Conservation (phyloP, 2,797 vertebrate genomes). For the Sebastes nivosus region DNA sequence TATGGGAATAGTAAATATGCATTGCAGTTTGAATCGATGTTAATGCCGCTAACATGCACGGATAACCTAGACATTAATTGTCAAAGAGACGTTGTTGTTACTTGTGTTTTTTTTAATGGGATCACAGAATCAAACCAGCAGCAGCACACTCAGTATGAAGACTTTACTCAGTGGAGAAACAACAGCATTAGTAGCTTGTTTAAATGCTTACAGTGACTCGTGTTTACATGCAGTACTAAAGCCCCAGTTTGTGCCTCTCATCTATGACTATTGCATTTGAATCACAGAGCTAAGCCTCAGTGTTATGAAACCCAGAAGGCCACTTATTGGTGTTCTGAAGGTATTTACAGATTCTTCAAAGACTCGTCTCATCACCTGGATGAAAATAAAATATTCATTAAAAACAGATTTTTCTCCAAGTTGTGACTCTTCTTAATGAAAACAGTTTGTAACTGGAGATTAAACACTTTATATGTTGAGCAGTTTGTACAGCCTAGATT, state of each 20-base stretch:
- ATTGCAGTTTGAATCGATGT: background rate
- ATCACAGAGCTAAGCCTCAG: background rate
- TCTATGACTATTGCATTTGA: background rate
- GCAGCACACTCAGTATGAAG: background rate
- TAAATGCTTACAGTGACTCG: background rate
- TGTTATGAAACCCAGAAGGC: background rate
- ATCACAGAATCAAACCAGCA: slow-evolving; percentile 32
- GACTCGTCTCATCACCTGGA: background rate
- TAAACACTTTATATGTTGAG: background rate
- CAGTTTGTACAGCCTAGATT: background rate
- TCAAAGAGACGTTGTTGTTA: background rate
- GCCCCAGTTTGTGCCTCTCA: background rate
- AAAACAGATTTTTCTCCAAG: background rate
- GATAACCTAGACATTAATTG: background rate
- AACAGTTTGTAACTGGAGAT: background rate
- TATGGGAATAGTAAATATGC: slow-evolving; percentile 19
- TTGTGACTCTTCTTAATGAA: background rate
- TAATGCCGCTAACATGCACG: background rate
- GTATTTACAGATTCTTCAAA: background rate
- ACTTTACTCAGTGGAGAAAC: background rate
- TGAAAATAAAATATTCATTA: background rate
- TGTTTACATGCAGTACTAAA: background rate
- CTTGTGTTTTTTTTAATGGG: slow-evolving; percentile 45
- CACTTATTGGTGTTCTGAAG: background rate
- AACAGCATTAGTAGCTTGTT: background rate